Evolutionary conservation across 2,113 vertebrate species (phyloP).

Genomic region (Acanthochromis polyacanthus): DNA sequence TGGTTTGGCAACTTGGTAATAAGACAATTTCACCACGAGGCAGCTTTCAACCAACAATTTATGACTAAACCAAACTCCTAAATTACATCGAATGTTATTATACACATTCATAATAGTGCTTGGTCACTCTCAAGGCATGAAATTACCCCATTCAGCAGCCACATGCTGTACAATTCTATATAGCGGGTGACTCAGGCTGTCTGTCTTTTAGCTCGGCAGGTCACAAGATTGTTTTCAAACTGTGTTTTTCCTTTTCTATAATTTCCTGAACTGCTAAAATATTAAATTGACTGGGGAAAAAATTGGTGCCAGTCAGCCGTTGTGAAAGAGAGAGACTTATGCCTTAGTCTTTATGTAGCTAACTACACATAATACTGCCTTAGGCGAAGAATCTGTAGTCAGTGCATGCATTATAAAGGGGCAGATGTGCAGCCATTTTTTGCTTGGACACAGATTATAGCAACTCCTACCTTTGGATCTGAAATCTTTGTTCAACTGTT

Average conservation of each 20-base stretch:
- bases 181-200: conserved; percentile 34
- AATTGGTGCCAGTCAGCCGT: conserved; percentile 35
- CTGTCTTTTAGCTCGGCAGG: conserved; percentile 41
- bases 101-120: conserved; percentile 30
- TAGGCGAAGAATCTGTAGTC: conserved; percentile 1
- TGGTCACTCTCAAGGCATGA: conserved; percentile 1
- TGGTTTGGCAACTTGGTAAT: conserved; percentile 19
- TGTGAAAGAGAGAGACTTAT: conserved; percentile 37
- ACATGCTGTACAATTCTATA: conserved; percentile 30
- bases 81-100: conserved; percentile 16
- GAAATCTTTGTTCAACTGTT: too few species aligned
- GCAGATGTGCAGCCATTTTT: background rate
- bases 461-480: too few species aligned
- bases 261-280: conserved; percentile 27
- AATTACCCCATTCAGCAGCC: conserved; percentile 28
- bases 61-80: background rate
- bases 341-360: conserved; percentile 17
- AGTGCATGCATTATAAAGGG: background rate
- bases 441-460: too few species aligned
- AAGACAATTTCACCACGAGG: conserved; percentile 4
- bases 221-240: conserved; percentile 39
- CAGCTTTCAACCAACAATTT: conserved; percentile 17
- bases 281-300: conserved; percentile 43
- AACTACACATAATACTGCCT: conserved; percentile 8
- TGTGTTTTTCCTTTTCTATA: conserved; percentile 41